Base-by-base conservation (phyloP, 2,888 invertebrate species). In the Drosophila imparisetae region DNA sequence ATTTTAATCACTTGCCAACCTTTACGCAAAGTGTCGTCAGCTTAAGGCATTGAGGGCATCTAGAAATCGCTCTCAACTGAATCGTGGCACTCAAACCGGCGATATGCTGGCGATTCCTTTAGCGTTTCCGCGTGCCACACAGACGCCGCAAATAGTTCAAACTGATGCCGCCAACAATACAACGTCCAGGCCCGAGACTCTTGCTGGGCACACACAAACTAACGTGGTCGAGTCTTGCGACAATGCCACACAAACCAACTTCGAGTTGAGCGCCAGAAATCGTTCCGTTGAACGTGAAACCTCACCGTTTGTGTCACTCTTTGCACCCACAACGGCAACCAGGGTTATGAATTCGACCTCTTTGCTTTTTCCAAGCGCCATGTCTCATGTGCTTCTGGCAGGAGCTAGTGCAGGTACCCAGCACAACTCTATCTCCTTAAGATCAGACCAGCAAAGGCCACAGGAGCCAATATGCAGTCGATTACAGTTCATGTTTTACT, bases 31-130 rank as follows among this genome's bases (percentile, higher is more conserved):
- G 85, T 72, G 83, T 4, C 76, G 66, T 29, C 72, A 72, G 30
- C 67, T 82, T 24, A 73, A 66, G 53, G 69, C 79, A 27, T 15
- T 45, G n/a, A 74, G 71, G 27, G 34, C 66, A 4, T 40, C 67
- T 18, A 66, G 54, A 18, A 69, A 57, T 18, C 75, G 72, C 7
- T 40, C 48, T 4, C 73, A 72, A n/a, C 78, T 86, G 29, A 92
- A 91, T 83, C 89, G 88, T 36, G 92, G 92, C 60, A 86, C 90
- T 18, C 93, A 93, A 87, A 93, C 93, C 2, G 81, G 89, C 32
- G 88, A 90, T 4, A 42, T 78, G 49, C 48, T 70, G 36, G 72
- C 75, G 36, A 76, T 78, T 30, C 61, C 82, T 18, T 18, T 92
- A 45, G 75, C 75, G 24, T 91, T 92, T 75, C 92, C 93, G 15